These are phyloP conservation scores for Dolichotis patagonum DNA, from an alignment of 2,113 vertebrate species.

Conservation along the genomic window DNA sequence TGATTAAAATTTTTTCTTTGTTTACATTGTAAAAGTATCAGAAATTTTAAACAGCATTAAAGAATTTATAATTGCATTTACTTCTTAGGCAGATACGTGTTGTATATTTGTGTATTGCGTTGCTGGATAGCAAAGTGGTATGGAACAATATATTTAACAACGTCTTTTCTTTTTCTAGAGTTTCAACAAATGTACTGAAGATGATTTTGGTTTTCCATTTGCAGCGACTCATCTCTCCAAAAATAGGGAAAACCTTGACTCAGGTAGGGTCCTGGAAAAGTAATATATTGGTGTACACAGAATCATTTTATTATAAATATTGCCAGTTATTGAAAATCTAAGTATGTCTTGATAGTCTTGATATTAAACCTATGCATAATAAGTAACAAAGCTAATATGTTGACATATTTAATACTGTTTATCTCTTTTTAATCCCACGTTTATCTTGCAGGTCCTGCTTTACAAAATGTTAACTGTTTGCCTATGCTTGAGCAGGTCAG, in stretches of 20 bases:
- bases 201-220: conserved; percentile 82
- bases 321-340: conserved; percentile 2
- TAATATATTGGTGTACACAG: background rate
- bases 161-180: conserved; percentile 78
- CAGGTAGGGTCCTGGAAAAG: conserved; percentile 79
- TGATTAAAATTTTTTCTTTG: conserved; percentile 27
- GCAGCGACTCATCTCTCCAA: conserved; percentile 63
- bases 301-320: conserved; percentile 28
- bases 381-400: conserved; percentile 39
- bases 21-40: conserved; percentile 6
- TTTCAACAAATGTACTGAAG: conserved; percentile 82
- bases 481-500: conserved; percentile 87
- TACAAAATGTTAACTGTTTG: conserved; percentile 83
- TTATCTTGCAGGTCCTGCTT: conserved; percentile 84
- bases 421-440: conserved; percentile 75
- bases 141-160: conserved; percentile 54
- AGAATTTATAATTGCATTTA: conserved; percentile 7
- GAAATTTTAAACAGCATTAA: conserved; percentile 39
- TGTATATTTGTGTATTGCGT: background rate
- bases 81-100: background rate
- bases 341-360: conserved; percentile 32
- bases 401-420: conserved; percentile 66
- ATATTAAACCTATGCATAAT: conserved; percentile 37
- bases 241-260: conserved; percentile 74
- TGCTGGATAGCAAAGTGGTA: background rate